Conservation (phyloP, 2,113 vertebrate species). For the Oncorhynchus keta region DNA sequence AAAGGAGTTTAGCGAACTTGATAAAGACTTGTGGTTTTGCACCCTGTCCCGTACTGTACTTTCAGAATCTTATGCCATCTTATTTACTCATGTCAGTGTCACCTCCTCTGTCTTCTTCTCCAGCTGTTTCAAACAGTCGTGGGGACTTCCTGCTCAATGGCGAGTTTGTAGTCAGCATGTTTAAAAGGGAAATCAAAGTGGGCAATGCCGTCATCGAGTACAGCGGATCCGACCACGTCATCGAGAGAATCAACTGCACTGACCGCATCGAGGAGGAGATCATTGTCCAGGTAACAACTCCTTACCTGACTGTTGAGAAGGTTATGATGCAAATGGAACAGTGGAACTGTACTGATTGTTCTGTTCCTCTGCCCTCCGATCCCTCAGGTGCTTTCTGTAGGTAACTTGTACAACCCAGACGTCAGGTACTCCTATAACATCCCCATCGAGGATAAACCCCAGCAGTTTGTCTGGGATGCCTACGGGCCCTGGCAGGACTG, state of each 20-base stretch:
- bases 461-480: constrained; percentile 92
- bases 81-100: neutral
- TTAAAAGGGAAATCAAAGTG: constrained; percentile 97
- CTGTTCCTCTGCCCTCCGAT: constrained; percentile 13
- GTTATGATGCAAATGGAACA: neutral
- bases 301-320: neutral
- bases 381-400: constrained; percentile 91
- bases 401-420: constrained; percentile 91
- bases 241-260: constrained; percentile 96
- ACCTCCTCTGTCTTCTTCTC: constrained; percentile 29
- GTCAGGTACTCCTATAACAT: constrained; percentile 96
- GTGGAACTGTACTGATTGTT: neutral
- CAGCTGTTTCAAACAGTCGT: constrained; percentile 91
- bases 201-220: constrained; percentile 91
- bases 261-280: constrained; percentile 93
- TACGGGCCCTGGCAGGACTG: constrained; percentile 94
- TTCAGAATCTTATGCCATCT: neutral
- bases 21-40: neutral
- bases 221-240: constrained; percentile 88
- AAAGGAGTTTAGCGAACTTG: neutral
- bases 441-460: constrained; percentile 91
- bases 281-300: constrained; percentile 83
- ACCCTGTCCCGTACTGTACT: constrained; percentile 7
- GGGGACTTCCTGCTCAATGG: constrained; percentile 97
- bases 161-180: constrained; percentile 98